Conservation (phyloP, 2,888 invertebrate genomes). For the Panzeria rudis region DNA sequence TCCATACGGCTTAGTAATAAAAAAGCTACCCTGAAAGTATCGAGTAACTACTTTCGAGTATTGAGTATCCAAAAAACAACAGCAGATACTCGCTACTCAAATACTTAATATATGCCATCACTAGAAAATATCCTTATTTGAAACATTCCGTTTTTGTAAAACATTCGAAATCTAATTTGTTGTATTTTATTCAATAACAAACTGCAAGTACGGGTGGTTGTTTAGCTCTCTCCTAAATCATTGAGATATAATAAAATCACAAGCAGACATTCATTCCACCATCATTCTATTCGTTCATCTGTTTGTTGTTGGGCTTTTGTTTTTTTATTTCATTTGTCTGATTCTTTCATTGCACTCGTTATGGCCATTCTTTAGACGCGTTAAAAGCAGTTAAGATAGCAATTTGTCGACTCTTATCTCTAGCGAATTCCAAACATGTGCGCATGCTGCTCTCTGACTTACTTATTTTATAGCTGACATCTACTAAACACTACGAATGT, state of each 20-base stretch:
- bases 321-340: conserved; percentile 13
- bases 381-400: conserved; percentile 73
- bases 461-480: conserved; percentile 72
- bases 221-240: conserved; percentile 56
- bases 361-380: conserved; percentile 70
- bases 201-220: conserved; percentile 47
- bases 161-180: not conserved
- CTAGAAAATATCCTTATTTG: not conserved
- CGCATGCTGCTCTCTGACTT: conserved; percentile 72
- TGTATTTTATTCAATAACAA: conserved; percentile 3
- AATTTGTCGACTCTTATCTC: conserved; percentile 73
- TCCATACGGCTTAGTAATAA: too few relatives aligned
- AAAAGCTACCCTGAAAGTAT: too few relatives aligned
- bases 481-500: conserved; percentile 61
- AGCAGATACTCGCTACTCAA: too few relatives aligned
- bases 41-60: too few relatives aligned
- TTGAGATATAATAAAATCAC: conserved; percentile 52
- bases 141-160: not conserved
- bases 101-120: too few relatives aligned
- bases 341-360: conserved; percentile 45
- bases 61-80: too few relatives aligned
- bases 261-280: not conserved
- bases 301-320: not conserved
- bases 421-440: conserved; percentile 72
- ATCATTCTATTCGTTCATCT: conserved; percentile 10